These are phyloP conservation scores for Pocillopora meandrina DNA, from an alignment of 92 coral and sea anemone genomes.

Conservation along the genomic window DNA sequence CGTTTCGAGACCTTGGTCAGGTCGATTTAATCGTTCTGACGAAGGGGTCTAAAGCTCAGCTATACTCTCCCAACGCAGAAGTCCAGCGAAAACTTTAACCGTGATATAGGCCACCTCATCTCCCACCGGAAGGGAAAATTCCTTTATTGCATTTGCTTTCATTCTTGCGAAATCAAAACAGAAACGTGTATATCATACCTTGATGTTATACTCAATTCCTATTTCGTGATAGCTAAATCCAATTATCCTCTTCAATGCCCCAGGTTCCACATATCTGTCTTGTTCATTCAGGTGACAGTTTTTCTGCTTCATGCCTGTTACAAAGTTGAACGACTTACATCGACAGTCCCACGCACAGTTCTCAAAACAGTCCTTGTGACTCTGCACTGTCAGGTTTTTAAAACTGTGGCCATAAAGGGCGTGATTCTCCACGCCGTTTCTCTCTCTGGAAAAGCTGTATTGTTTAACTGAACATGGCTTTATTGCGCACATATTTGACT, in stretches of 20 bases:
- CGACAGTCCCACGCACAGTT: slow-evolving; percentile 36
- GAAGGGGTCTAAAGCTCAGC: too few relatives aligned
- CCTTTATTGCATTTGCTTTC: too few relatives aligned
- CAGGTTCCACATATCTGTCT: slow-evolving; percentile 24
- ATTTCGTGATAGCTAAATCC: slow-evolving; percentile 31
- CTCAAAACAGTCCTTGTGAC: slow-evolving; percentile 36
- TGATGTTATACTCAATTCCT: slow-evolving; percentile 29
- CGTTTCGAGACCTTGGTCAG: too few relatives aligned
- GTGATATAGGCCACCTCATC: too few relatives aligned
- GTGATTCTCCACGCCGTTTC: slow-evolving; percentile 23
- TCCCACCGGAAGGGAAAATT: too few relatives aligned
- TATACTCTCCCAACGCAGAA: too few relatives aligned
- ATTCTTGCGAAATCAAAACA: too few relatives aligned
- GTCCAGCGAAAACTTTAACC: too few relatives aligned
- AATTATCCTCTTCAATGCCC: slow-evolving; percentile 5
- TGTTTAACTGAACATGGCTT: slow-evolving; percentile 20
- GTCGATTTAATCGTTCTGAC: too few relatives aligned
- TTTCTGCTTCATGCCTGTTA: neutral
- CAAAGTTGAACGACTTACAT: slow-evolving; percentile 32
- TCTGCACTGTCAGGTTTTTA: slow-evolving; percentile 14
- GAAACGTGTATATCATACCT: neutral
- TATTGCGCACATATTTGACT: neutral
- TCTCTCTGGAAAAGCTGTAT: slow-evolving; percentile 12
- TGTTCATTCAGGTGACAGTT: slow-evolving; percentile 35
- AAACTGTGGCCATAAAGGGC: slow-evolving; percentile 20